Base-by-base conservation (phyloP, 2,113 vertebrate genomes). In the Xiphias gladius region DNA sequence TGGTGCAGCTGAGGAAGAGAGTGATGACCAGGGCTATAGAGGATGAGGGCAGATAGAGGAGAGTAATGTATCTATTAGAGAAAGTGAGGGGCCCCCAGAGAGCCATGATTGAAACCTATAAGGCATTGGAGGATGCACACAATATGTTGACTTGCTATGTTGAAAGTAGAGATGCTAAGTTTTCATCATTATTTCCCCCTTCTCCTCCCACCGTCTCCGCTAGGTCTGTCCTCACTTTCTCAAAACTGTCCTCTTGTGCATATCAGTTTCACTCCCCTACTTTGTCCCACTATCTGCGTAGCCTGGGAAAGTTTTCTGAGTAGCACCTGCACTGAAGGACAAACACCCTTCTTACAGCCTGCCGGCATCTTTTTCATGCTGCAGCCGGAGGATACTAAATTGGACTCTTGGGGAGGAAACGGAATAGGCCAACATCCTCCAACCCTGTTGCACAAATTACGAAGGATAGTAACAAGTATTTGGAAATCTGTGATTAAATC, bases 301-400 rank as follows among this genome's bases (percentile, higher is more conserved):
- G 79, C 73, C 82, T 5, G 59, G 76, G 77, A 84, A 64, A 24
- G 66, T 86, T 87, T 88, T 87, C 59, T 75, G 69, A 85, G 61
- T 63, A 69, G 59, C 83, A 89, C 68, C 80, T 86, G 76, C 82
- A 87, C 64, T 92, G 81, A 91, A 93, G 87, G 91, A 86, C 91
- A 92, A 88, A 90, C 83, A 77, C 68, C 50, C 78, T 83, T 73
- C 43, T 76, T 79, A 76, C 71, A 79, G 73, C 64, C 80, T 83
- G 82, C 80, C 86, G 88, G 85, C 74, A 81, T 85, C 66, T 73
- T 87, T 82, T 90, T 93, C 68, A 82, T 86, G 79, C 86, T 81
- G 86, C 87, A 91, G 80, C 48, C 19, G 14, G 66, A 89, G 74
- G 83, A 87, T 83, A 67, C 70, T 87, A 89, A 90, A 91, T 89